Evolutionary conservation across 2,113 vertebrate genomes (phyloP).

Genomic region (Circaetus gallicus): DNA sequence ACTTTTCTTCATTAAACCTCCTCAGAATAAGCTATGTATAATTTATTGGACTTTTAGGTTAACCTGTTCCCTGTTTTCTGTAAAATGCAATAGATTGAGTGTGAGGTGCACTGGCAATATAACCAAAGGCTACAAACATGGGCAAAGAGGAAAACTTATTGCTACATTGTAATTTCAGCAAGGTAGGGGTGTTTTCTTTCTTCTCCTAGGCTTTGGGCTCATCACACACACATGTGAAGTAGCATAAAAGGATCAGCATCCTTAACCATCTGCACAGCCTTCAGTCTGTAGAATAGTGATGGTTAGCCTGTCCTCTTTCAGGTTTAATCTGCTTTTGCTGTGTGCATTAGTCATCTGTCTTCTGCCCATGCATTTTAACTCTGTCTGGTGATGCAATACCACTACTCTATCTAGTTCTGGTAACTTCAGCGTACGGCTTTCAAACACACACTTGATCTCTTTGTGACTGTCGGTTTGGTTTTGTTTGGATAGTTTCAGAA

Average conservation of each 20-base stretch:
- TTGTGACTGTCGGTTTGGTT: neutral
- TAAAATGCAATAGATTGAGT: neutral
- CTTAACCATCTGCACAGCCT: neutral
- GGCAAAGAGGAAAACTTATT: neutral
- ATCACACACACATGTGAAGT: rapidly evolving
- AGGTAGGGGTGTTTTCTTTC: neutral
- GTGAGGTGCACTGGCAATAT: neutral
- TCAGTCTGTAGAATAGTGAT: neutral
- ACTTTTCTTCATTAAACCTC: constrained; percentile 14
- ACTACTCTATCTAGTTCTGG: neutral
- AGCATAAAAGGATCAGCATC: rapidly evolving
- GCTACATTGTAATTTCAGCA: neutral
- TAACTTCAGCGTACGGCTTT: neutral
- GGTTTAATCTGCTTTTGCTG: neutral
- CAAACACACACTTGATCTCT: neutral
- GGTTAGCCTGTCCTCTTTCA: neutral
- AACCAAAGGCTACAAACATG: neutral
- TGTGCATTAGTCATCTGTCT: neutral
- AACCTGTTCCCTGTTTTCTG: neutral
- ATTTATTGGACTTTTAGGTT: neutral
- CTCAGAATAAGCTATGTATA: neutral
- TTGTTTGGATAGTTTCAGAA: neutral
- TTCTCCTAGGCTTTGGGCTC: neutral
- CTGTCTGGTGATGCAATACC: neutral
- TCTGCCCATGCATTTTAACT: neutral